A percentile compares a stretch with the other conserved stretches of the same genome.
phyloP scores from a whole-genome alignment of 2,113 vertebrate genomes.

The Trogon surrucura region DNA sequence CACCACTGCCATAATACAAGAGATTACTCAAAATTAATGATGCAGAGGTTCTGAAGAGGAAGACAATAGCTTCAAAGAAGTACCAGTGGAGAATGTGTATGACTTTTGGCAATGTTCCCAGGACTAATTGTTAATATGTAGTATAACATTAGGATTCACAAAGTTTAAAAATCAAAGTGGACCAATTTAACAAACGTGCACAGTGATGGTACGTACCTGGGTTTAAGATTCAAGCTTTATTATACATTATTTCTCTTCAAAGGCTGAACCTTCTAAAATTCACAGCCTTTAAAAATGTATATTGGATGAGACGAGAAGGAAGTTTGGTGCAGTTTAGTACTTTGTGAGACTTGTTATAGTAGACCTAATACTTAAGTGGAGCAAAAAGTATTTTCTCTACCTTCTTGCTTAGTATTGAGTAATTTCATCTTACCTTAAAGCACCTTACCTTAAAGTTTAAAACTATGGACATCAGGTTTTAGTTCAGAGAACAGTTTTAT shows the following conservation, averaged over 20 bases:
- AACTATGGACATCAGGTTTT: background rate
- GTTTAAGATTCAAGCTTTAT: background rate
- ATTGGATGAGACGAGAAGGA: background rate
- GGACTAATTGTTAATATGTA: background rate
- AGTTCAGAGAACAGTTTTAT: background rate
- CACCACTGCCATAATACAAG: background rate
- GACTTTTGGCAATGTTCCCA: background rate
- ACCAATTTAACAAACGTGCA: background rate
- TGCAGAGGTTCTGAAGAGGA: background rate
- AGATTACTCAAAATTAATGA: background rate
- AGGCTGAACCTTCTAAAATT: background rate
- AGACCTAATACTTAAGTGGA: background rate
- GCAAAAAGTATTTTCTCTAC: background rate
- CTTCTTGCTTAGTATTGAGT: background rate
- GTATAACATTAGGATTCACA: background rate
- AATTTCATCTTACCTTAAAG: background rate
- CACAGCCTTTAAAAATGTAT: background rate
- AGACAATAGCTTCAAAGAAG: background rate
- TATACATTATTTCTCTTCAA: background rate
- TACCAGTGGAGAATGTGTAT: background rate
- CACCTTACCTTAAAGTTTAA: no score
- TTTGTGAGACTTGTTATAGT: background rate
- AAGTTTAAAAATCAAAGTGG: background rate
- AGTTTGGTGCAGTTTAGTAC: background rate
- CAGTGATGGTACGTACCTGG: accelerated